Conservation (phyloP, 2,888 invertebrate genomes). For the Dryococelus australis region DNA sequence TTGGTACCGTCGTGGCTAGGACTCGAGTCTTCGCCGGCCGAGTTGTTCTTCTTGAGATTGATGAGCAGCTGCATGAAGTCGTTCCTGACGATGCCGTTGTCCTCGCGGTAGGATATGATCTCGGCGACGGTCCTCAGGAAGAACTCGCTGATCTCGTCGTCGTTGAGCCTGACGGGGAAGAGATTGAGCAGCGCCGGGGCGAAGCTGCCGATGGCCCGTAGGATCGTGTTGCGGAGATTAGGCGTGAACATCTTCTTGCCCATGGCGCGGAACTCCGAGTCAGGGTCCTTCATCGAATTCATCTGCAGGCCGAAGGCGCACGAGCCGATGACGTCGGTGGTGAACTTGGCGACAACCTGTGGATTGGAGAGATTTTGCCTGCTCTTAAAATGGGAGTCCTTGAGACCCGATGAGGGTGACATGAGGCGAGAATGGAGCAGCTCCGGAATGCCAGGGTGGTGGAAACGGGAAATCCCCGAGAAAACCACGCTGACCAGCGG, state of each 20-base stretch:
- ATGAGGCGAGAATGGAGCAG: no score
- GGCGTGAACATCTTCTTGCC: slow-evolving; percentile 49
- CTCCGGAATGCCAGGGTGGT: no score
- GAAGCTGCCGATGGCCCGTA: background rate
- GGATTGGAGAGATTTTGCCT: no score
- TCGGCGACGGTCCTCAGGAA: slow-evolving; percentile 17
- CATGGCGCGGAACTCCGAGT: slow-evolving; percentile 63
- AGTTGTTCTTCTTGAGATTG: background rate
- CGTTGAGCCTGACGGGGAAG: background rate
- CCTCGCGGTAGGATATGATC: background rate
- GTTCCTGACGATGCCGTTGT: background rate
- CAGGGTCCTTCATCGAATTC: slow-evolving; percentile 64
- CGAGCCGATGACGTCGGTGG: slow-evolving; percentile 68
- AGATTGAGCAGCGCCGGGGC: background rate
- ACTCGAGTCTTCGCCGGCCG: background rate
- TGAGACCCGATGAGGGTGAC: no score
- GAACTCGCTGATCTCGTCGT: background rate
- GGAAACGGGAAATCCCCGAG: no score
- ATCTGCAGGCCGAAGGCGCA: slow-evolving; percentile 70
- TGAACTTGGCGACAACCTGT: slow-evolving; percentile 54
- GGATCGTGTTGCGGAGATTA: background rate
- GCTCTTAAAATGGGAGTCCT: no score
- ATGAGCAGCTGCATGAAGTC: slow-evolving; percentile 3
- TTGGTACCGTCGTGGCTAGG: background rate
- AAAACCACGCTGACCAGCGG: no score